Conservation (phyloP, 2,888 invertebrate genomes). For the Euspilapteryx auroguttella region DNA sequence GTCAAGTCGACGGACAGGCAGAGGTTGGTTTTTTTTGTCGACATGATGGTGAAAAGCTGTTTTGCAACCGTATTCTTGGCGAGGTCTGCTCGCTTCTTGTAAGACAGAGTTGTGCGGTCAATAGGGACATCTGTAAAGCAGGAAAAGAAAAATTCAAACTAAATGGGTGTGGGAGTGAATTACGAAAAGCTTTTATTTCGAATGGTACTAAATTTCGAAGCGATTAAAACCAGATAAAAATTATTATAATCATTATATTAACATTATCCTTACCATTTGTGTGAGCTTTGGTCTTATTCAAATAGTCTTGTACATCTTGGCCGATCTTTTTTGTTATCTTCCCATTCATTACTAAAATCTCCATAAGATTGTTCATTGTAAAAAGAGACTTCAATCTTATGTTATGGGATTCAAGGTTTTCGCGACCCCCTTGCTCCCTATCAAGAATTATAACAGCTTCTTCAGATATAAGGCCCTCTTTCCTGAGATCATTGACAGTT, state of each 20-base stretch:
- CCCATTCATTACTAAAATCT: constrained; percentile 62
- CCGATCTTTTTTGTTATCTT: constrained; percentile 61
- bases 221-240: too few species aligned
- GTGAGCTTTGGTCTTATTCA: constrained; percentile 61
- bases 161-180: too few species aligned
- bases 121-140: constrained; percentile 22
- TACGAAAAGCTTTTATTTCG: too few species aligned
- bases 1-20: constrained; percentile 90
- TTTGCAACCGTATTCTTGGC: constrained; percentile 65
- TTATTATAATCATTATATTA: too few species aligned
- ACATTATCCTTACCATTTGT: constrained; percentile 17
- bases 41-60: constrained; percentile 77
- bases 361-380: constrained; percentile 67
- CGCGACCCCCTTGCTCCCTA: constrained; percentile 86
- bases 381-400: constrained; percentile 73
- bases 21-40: constrained; percentile 82
- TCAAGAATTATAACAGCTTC: constrained; percentile 88
- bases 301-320: constrained; percentile 63
- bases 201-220: too few species aligned
- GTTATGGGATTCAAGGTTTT: constrained; percentile 69
- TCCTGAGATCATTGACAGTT: constrained; percentile 75
- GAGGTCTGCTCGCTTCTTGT: constrained; percentile 59
- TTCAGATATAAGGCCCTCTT: constrained; percentile 66
- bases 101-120: constrained; percentile 62
- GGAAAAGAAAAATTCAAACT: too few species aligned